A percentile compares a stretch with the other conserved stretches of the same genome.
Evolutionary conservation across 2,888 invertebrate genomes (phyloP).

Genomic region (Antheraea yamamai): DNA sequence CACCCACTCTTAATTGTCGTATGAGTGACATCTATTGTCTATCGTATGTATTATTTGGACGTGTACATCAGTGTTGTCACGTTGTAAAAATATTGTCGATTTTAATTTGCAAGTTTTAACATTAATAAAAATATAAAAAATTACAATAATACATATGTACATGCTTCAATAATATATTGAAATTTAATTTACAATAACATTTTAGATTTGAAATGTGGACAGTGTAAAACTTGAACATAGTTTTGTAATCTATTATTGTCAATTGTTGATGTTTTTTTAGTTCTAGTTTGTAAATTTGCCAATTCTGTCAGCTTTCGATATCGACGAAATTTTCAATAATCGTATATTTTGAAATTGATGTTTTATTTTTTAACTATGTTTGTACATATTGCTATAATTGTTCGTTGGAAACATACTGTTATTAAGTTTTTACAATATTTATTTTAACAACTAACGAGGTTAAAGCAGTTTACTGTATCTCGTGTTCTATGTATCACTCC

Average conservation of each 20-base stretch:
- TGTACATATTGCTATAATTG: too few species aligned
- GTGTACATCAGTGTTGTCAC: conserved; percentile 14
- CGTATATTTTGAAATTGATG: too few species aligned
- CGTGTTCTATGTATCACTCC: too few species aligned
- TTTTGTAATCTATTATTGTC: not conserved
- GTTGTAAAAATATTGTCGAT: conserved; percentile 15
- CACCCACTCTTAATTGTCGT: conserved; percentile 54
- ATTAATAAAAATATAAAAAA: not conserved
- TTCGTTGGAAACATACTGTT: too few species aligned
- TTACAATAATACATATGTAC: not conserved
- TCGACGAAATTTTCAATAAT: not conserved
- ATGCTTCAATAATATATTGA: not conserved
- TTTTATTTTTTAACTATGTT: too few species aligned
- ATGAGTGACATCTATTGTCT: conserved; percentile 65
- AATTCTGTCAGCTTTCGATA: not conserved
- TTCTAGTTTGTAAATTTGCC: not conserved
- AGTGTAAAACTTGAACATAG: not conserved
- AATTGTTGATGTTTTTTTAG: not conserved
- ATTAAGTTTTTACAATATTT: too few species aligned
- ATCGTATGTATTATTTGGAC: not conserved
- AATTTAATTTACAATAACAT: not conserved
- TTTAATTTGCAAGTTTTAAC: not conserved
- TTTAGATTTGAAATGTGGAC: not conserved
- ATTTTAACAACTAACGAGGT: too few species aligned
- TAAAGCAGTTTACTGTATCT: too few species aligned